These are phyloP conservation scores for Tetrapedia diversipes DNA, from an alignment of 2,888 invertebrate genomes.

Conservation along the genomic window DNA sequence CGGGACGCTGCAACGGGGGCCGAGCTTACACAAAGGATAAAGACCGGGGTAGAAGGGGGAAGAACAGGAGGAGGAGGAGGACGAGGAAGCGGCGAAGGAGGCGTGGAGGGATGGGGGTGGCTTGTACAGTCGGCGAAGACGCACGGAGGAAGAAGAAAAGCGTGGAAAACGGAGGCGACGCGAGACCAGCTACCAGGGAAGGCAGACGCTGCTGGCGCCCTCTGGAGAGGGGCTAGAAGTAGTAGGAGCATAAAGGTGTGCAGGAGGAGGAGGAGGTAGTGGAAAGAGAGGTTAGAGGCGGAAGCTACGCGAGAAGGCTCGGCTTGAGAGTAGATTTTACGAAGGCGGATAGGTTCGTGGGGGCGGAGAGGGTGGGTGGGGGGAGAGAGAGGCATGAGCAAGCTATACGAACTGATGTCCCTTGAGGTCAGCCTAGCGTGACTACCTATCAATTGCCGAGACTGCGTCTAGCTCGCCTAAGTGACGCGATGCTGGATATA, in stretches of 20 bases:
- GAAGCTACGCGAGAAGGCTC: slow-evolving; percentile 64
- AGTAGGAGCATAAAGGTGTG: slow-evolving; percentile 4
- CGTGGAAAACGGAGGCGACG: slow-evolving; percentile 31
- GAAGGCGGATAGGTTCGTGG: slow-evolving; percentile 47
- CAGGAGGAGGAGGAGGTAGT: slow-evolving; percentile 28
- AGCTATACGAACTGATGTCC: slow-evolving; percentile 71
- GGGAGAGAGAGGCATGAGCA: not conserved
- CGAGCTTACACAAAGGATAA: slow-evolving; percentile 64
- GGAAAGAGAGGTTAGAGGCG: slow-evolving; percentile 58
- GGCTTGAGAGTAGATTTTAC: slow-evolving; percentile 68
- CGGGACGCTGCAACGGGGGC: slow-evolving; percentile 62
- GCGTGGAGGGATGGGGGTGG: slow-evolving; percentile 22
- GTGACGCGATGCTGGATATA: slow-evolving; percentile 69
- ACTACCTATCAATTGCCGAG: slow-evolving; percentile 76
- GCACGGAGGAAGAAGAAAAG: slow-evolving; percentile 31
- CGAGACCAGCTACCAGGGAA: slow-evolving; percentile 29
- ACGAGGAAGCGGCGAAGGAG: slow-evolving; percentile 28
- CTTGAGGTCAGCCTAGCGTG: slow-evolving; percentile 75
- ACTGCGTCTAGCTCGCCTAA: slow-evolving; percentile 68
- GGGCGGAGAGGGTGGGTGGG: slow-evolving; percentile 8
- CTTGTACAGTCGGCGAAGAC: too few relatives aligned
- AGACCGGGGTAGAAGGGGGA: slow-evolving; percentile 46
- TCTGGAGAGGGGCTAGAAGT: slow-evolving; percentile 11
- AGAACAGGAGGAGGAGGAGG: slow-evolving; percentile 15
- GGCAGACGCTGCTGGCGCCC: slow-evolving; percentile 18